phyloP scores from a whole-genome alignment of 1,140 invertebrate genomes.

The Wasmannia auropunctata region DNA sequence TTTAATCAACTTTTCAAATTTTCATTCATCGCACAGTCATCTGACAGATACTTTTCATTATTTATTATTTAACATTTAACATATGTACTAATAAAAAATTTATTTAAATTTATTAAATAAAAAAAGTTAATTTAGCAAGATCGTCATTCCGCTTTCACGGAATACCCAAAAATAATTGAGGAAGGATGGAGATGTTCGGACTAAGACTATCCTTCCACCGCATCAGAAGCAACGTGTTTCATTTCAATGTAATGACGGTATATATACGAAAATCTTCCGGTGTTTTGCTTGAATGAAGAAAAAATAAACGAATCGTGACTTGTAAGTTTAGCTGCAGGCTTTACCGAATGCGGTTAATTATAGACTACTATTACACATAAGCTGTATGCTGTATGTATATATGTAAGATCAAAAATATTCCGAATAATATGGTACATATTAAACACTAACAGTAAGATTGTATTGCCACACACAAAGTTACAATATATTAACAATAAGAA shows the following conservation, averaged over 20 bases:
- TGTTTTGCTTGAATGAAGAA: constrained; percentile 32
- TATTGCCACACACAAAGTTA: background rate
- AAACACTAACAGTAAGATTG: background rate
- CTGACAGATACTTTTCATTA: background rate
- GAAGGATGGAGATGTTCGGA: background rate
- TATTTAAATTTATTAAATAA: background rate
- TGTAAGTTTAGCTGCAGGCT: background rate
- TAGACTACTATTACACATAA: constrained; percentile 5
- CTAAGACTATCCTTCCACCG: background rate
- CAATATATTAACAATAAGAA: background rate
- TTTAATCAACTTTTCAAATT: background rate
- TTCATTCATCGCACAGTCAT: background rate
- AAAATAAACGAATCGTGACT: constrained; percentile 51
- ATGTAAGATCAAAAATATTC: background rate
- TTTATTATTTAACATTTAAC: background rate
- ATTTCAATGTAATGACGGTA: constrained; percentile 41
- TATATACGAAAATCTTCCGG: constrained; percentile 23
- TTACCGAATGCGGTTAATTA: constrained; percentile 42
- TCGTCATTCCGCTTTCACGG: constrained; percentile 15
- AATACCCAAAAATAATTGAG: constrained; percentile 64
- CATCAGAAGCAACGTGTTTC: constrained; percentile 65
- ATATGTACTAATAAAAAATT: background rate
- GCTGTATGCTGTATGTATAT: background rate
- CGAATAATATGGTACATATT: background rate
- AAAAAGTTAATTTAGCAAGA: background rate